Evolutionary conservation across 2,888 invertebrate genomes (phyloP), one percentile per base, ranked within the genome.

Genomic region (Agrochola macilenta): DNA sequence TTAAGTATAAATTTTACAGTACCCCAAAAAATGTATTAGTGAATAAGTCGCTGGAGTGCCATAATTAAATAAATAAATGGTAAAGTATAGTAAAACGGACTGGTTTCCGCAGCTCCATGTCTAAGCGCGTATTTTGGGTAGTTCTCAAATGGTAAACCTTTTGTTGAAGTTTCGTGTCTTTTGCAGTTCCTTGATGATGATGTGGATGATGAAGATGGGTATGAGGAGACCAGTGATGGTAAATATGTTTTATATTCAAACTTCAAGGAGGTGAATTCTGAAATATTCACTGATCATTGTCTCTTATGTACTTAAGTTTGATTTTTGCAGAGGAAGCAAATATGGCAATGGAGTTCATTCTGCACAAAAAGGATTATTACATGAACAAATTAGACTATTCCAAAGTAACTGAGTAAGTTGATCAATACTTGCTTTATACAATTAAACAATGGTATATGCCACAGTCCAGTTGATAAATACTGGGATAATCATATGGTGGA

Each of bases 311-410:
- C 66, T 68, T 23, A 54, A 54, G n/a, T 57, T 69, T 57, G 11
- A n/a, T n/a, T 17, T 64, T 95, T 92, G 87, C 96, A 94, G 97
- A 96, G 88, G 97, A 97, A 78, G 97, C 97, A 7, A 97, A 97
- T 78, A 97, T 98, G 70, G 97, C 97, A 82, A 97, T 97, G 87
- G 99, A 99, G 94, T 99, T 99, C 93, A 95, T 97, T 76, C 97
- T 98, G 82, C 98, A 98, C 93, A 99, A 99, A 93, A 97, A 98
- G 84, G 98, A 99, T 92, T 99, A 99, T 95, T 99, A 99, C 92
- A 98, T 98, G 96, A 98, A 98, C 86, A 99, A 99, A 94, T 95
- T 99, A 93, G 98, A 98, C 80, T 98, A 98, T 92, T 96, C 97
- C 58, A 97, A 98, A 93, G 98, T 99, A 63, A 98, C 98, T 64